Evolutionary conservation across 2,888 invertebrate genomes (phyloP).

Genomic region (Halictus quadricinctus): DNA sequence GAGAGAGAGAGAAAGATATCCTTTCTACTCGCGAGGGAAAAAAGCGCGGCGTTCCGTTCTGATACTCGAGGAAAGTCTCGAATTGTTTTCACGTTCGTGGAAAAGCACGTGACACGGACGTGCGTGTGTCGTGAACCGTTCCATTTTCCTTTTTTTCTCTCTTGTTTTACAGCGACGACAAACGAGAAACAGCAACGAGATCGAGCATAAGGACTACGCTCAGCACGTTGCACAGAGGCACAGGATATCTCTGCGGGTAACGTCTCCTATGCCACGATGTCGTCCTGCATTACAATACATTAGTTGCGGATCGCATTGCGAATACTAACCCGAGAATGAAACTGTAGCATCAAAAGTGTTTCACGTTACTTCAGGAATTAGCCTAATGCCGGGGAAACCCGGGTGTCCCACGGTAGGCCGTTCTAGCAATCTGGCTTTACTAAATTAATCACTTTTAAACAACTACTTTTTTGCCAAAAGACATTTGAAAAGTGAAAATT

Average conservation of each 20-base stretch:
- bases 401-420: neutral
- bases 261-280: neutral
- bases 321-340: neutral
- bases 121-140: neutral
- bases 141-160: conserved; percentile 27
- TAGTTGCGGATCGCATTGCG: neutral
- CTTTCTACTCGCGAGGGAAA: conserved; percentile 50
- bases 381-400: neutral
- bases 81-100: conserved; percentile 50
- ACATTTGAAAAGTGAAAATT: too few species aligned
- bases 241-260: conserved; percentile 79
- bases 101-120: conserved; percentile 35
- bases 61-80: conserved; percentile 77
- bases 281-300: neutral
- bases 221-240: conserved; percentile 75
- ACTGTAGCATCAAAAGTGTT: neutral
- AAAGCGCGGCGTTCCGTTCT: conserved; percentile 74
- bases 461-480: too few species aligned
- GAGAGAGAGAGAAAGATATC: conserved; percentile 18
- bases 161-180: conserved; percentile 74
- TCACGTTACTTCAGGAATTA: neutral
- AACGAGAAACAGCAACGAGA: conserved; percentile 75
- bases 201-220: conserved; percentile 76
- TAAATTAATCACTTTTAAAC: too few species aligned
- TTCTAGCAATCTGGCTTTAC: too few species aligned